Conservation (phyloP, 2,888 invertebrate genomes). For the Lypha dubia region DNA sequence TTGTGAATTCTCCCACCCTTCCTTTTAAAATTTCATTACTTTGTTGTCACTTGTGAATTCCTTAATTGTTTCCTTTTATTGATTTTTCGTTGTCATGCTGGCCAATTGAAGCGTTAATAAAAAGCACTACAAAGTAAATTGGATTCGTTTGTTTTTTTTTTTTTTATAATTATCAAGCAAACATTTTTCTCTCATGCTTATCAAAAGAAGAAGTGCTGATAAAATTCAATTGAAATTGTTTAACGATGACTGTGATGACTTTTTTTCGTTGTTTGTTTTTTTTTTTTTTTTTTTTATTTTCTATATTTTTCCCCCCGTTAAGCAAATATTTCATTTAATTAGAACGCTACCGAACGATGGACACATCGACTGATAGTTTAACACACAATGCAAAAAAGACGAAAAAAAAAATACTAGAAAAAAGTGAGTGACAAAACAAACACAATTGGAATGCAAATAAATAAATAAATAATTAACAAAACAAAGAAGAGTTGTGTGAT, state of each 20-base stretch:
- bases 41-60: not conserved
- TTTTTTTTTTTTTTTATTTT: not conserved
- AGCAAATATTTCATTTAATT: conserved; percentile 40
- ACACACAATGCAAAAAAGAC: too few species aligned
- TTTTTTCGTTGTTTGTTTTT: not conserved
- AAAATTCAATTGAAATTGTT: conserved; percentile 21
- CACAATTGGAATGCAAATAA: conserved; percentile 35
- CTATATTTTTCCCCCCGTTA: not conserved
- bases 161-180: too few species aligned
- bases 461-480: conserved; percentile 33
- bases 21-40: not conserved
- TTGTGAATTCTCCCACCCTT: not conserved
- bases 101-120: conserved; percentile 42
- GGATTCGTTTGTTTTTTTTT: not conserved
- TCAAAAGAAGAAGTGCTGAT: conserved; percentile 36
- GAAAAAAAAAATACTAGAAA: too few species aligned
- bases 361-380: conserved; percentile 10
- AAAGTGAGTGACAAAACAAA: conserved; percentile 45
- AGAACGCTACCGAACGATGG: not conserved
- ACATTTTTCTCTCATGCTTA: conserved; percentile 13
- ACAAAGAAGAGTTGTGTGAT: conserved; percentile 23
- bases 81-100: conserved; percentile 20
- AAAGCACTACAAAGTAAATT: conserved; percentile 43
- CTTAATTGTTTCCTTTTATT: conserved; percentile 35
- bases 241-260: conserved; percentile 18